Percentiles rank a stretch among this genome's conserved stretches.
Evolutionary conservation across 2,113 vertebrate genomes (phyloP).

Genomic region (Ahaetulla prasina): DNA sequence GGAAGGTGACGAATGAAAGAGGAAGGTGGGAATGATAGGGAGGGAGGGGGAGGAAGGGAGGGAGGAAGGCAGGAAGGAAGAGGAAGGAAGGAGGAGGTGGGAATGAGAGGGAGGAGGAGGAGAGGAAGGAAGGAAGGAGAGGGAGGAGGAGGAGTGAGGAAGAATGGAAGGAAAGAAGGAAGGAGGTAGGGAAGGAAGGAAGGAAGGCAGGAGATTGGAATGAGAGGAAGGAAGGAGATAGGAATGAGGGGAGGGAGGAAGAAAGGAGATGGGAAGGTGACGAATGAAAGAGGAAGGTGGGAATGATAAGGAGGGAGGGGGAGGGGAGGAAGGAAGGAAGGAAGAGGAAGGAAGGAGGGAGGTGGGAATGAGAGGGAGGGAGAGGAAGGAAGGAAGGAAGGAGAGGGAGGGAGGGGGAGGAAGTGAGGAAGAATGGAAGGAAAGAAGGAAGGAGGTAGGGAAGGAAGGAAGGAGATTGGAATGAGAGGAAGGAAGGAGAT

Average conservation of each 20-base stretch:
- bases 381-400: neutral
- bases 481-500: no score
- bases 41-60: neutral
- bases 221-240: neutral
- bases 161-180: neutral
- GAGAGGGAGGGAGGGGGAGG: neutral
- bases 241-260: neutral
- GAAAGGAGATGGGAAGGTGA: neutral
- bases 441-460: neutral
- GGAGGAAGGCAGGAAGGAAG: no score
- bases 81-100: no score
- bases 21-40: no score
- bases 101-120: no score
- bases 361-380: no score
- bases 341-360: neutral
- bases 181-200: neutral
- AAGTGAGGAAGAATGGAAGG: no score
- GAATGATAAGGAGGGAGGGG: neutral
- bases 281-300: no score
- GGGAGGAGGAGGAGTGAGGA: no score
- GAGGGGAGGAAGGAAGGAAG: neutral
- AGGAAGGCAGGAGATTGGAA: neutral
- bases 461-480: neutral
- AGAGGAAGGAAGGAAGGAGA: accelerated
- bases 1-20: no score